Percentiles rank a stretch among this genome's conserved stretches.
Evolutionary conservation across 1,140 invertebrate genomes (phyloP).

Genomic region (Potamilus streckersoni): DNA sequence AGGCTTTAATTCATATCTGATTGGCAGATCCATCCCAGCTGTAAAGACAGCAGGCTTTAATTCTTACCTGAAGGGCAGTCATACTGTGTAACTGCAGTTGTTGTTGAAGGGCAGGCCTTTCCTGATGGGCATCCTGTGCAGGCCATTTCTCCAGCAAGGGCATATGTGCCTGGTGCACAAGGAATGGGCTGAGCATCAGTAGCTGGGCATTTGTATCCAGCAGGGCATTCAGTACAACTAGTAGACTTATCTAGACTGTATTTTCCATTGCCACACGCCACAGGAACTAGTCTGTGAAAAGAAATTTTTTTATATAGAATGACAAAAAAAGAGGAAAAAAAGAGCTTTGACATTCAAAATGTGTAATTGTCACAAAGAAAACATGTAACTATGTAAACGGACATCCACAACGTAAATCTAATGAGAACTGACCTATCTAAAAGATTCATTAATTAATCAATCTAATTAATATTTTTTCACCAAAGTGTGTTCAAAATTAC

Average conservation of each 20-base stretch:
- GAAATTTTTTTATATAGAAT: background rate
- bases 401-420: too few species aligned
- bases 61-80: constrained; percentile 44
- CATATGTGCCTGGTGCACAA: constrained; percentile 53
- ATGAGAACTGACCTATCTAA: too few species aligned
- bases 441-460: too few species aligned
- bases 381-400: too few species aligned
- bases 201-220: constrained; percentile 55
- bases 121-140: constrained; percentile 58
- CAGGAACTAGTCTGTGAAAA: constrained; percentile 35
- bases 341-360: too few species aligned
- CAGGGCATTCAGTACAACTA: constrained; percentile 54
- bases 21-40: too few species aligned
- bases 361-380: too few species aligned
- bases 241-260: constrained; percentile 51
- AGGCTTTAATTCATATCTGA: too few species aligned
- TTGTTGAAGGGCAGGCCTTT: constrained; percentile 54
- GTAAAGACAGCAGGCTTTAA: too few species aligned
- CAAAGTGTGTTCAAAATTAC: too few species aligned
- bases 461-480: too few species aligned
- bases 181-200: constrained; percentile 35
- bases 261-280: constrained; percentile 44
- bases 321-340: too few species aligned
- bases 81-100: constrained; percentile 35
- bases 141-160: constrained; percentile 33